phyloP scores from a whole-genome alignment of 2,113 vertebrate species.

The Ranitomeya variabilis region DNA sequence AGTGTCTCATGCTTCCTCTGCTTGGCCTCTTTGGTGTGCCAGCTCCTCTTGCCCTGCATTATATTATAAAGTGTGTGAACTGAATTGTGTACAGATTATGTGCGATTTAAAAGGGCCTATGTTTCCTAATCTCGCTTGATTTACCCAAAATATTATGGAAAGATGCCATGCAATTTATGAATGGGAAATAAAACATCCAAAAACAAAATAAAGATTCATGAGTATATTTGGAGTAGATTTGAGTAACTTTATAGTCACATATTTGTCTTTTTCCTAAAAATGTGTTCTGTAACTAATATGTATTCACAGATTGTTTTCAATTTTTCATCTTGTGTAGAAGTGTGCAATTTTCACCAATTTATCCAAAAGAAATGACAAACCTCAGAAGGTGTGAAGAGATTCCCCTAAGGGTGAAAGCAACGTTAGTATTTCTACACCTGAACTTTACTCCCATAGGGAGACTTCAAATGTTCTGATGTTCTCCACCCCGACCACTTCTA shows the following conservation, averaged over 20 bases:
- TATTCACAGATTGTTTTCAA: no score
- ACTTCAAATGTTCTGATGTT: no score
- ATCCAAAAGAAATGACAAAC: no score
- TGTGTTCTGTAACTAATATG: background rate
- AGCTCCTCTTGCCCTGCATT: constrained; percentile 1
- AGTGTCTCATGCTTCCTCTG: background rate
- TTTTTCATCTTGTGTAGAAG: no score
- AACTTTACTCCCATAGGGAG: no score
- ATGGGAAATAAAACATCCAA: constrained; percentile 28
- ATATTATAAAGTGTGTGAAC: constrained; percentile 37
- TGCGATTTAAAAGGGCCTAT: constrained; percentile 23
- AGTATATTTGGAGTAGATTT: background rate
- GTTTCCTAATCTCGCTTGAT: constrained; percentile 4
- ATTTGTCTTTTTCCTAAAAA: background rate
- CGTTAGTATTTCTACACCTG: no score
- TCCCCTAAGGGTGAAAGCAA: no score
- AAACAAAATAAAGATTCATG: constrained; percentile 47
- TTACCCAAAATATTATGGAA: constrained; percentile 24
- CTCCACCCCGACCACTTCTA: no score
- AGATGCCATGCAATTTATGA: constrained; percentile 31
- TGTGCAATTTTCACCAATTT: no score
- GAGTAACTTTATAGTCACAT: background rate
- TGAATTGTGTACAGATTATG: constrained; percentile 40
- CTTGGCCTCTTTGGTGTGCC: background rate
- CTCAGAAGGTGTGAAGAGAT: no score